These are phyloP conservation scores for Frankliniella fusca DNA, from an alignment of 2,888 invertebrate species.

Conservation along the genomic window DNA sequence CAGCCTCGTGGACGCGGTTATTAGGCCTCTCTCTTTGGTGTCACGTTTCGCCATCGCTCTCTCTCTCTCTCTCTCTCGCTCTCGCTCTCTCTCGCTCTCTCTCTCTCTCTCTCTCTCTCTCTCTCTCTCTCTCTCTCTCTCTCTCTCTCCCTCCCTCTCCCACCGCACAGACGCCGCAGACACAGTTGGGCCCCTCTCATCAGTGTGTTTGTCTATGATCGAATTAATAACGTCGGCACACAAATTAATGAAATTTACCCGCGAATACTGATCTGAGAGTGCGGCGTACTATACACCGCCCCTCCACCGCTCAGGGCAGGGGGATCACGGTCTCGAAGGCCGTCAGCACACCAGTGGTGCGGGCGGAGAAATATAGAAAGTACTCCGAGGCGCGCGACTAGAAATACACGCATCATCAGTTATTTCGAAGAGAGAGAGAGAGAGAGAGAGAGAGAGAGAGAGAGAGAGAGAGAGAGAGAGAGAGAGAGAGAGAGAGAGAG, in stretches of 20 bases:
- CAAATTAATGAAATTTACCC: neutral
- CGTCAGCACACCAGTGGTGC: neutral
- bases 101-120: too few relatives aligned
- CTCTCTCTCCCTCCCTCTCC: too few relatives aligned
- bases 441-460: neutral
- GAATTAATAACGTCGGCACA: neutral
- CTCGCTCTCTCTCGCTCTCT: too few relatives aligned
- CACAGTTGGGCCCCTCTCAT: neutral
- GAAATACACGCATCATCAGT: constrained; percentile 4
- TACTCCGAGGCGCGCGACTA: neutral
- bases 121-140: too few relatives aligned
- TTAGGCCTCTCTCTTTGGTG: neutral
- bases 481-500: neutral
- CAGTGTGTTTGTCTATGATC: neutral
- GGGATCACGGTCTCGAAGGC: too few relatives aligned
- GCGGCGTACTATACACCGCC: too few relatives aligned
- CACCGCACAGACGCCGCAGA: neutral
- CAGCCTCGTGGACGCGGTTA: neutral
- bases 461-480: too few relatives aligned
- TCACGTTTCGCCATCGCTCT: neutral
- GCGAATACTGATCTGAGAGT: neutral
- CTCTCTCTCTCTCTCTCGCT: neutral
- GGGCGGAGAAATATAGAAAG: neutral
- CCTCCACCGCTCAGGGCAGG: too few relatives aligned
- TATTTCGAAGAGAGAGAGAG: neutral